phyloP scores from a whole-genome alignment of 2,113 vertebrate genomes.

The Gadus macrocephalus region DNA sequence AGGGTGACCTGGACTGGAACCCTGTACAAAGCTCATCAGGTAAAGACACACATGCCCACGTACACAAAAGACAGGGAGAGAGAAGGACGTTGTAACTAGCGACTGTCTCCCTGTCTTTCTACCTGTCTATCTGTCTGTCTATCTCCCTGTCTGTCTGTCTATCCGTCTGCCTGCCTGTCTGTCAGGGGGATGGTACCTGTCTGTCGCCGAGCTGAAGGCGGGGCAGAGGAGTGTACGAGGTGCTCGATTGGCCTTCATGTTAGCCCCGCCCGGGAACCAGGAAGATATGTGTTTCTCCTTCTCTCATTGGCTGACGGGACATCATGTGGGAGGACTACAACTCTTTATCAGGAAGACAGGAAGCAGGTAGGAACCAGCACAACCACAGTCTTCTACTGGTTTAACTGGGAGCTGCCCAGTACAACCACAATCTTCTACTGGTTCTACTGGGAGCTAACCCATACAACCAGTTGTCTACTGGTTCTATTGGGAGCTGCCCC shows the following conservation, averaged over 20 bases:
- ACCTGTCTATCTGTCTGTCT: background rate
- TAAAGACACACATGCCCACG: slow-evolving; percentile 19
- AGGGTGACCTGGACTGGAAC: slow-evolving; percentile 81
- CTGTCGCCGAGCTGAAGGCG: slow-evolving; percentile 68
- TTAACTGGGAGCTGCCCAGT: background rate
- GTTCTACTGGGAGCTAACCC: background rate
- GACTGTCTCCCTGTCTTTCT: background rate
- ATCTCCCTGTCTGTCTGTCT: background rate
- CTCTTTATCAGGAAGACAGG: slow-evolving; percentile 75
- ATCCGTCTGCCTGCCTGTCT: background rate
- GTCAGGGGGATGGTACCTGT: slow-evolving; percentile 82
- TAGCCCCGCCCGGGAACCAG: slow-evolving; percentile 54
- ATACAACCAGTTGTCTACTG: background rate
- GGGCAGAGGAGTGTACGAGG: slow-evolving; percentile 60
- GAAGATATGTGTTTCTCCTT: slow-evolving; percentile 82
- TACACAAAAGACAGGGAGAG: background rate
- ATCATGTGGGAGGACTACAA: slow-evolving; percentile 78
- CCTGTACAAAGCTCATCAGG: slow-evolving; percentile 51
- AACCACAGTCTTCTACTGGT: slow-evolving; percentile 13
- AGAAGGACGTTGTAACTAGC: background rate
- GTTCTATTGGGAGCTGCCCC: background rate
- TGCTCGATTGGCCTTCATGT: slow-evolving; percentile 73
- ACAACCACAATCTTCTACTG: slow-evolving; percentile 12
- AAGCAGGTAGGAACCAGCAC: slow-evolving; percentile 5
- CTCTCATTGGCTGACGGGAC: slow-evolving; percentile 78